Percentiles rank a stretch among this genome's conserved stretches.
phyloP scores from a whole-genome alignment of 2,888 invertebrate species.

The Andrena chrysosceles region DNA sequence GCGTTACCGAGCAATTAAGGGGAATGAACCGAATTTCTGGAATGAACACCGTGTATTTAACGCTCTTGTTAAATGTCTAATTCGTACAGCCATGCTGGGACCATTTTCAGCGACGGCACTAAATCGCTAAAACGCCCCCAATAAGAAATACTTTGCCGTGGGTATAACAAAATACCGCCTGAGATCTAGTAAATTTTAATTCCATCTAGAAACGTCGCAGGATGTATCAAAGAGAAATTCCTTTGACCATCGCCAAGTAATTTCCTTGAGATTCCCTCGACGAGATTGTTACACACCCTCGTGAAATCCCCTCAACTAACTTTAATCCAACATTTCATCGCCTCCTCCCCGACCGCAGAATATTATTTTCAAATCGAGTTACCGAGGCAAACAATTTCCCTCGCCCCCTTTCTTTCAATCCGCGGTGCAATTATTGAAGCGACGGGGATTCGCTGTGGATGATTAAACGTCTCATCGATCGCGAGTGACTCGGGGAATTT shows the following conservation, averaged over 20 bases:
- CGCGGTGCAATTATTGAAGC: too few species aligned
- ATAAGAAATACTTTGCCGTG: not conserved
- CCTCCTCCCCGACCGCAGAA: not conserved
- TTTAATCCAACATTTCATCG: not conserved
- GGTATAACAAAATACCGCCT: not conserved
- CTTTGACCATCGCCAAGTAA: not conserved
- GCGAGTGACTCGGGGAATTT: not conserved
- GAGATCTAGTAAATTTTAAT: constrained; percentile 15
- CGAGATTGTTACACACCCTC: not conserved
- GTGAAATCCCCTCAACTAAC: not conserved
- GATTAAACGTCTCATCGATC: not conserved
- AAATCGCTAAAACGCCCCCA: not conserved
- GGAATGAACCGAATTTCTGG: not conserved
- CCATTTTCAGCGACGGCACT: not conserved
- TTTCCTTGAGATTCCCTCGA: not conserved
- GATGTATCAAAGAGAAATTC: not conserved
- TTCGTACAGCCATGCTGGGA: too few species aligned
- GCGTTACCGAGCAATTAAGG: not conserved
- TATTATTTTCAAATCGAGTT: not conserved
- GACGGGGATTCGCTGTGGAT: not conserved
- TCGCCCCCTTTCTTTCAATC: not conserved
- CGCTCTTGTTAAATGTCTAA: not conserved
- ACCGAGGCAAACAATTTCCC: too few species aligned
- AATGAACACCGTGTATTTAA: not conserved
- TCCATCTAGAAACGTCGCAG: not conserved